Evolutionary conservation across 1,140 invertebrate genomes (phyloP), one percentile per base, ranked within the genome.

Genomic region (Megalopta genalis): DNA sequence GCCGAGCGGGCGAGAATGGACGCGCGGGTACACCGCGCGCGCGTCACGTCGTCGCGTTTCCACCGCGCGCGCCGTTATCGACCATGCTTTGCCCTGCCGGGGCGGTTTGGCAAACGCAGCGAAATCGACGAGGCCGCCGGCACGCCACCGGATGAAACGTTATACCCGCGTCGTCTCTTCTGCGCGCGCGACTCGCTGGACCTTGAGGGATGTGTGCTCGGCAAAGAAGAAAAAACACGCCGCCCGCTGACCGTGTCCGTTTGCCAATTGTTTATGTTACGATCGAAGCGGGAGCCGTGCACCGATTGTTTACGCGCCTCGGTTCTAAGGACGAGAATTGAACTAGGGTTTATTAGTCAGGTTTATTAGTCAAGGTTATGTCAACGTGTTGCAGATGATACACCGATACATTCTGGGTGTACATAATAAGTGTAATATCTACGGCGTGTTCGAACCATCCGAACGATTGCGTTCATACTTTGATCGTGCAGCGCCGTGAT

Each of bases 1-100:
- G 70, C 65, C 37, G 60, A 49, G n/a, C n/a, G n/a, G 42, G 42
- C 25, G 60, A 59, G 60, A 72, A 71, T 75, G 79, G 59, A 73
- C 79, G 79, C 62, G 79, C 62, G 79, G 65, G 39, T 66, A 80
- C 49, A 42, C 49, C 42, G 75, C 80, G 75, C n/a, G n/a, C n/a
- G n/a, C n/a, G 60, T 77, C 73, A 77, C 81, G 84, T 86, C 79
- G 80, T 76, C 81, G 85, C 81, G 81, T 85, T 86, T 85, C 67
- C 16, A 82, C 83, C 84, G 84, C 80, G 69, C 84, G 84, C 80
- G 69, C 66, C 64, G 80, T 86, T 86, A 86, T 86, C 85, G 85
- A 82, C 85, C 85, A 80, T 71, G 65, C n/a, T n/a, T n/a, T n/a
- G n/a, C n/a, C n/a, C n/a, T n/a, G n/a, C 25, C 66, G 37, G 46